Base-by-base conservation (phyloP, 1,140 invertebrate species). In the Drosophila truncata region DNA sequence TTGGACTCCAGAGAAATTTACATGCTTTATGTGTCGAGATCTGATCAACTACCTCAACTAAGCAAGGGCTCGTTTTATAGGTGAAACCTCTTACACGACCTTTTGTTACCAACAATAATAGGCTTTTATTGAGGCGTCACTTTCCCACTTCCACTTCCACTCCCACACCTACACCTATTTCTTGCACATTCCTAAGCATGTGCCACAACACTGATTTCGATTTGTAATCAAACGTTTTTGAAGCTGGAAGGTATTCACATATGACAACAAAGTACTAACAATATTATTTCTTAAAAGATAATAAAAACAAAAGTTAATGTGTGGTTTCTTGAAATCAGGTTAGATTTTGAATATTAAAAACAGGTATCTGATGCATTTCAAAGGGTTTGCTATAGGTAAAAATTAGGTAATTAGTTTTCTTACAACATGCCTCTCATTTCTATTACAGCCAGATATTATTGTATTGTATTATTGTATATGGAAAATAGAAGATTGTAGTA, bases 1-100 rank as follows among this genome's bases (percentile, higher is more conserved):
- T 55, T 55, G 52, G 52, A 55, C 52, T 55, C 52, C 52, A 55
- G 33, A 55, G 52, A 55, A 37, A 37, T 55, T 55, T 55, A 55
- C 52, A 37, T 55, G 33, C 52, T 55, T 55, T 55, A 37, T 55
- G 52, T 55, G 52, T n/a, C 52, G 33, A 55, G 52, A 37, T 55
- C 52, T 55, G 52, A 55, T 55, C 52, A 55, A 55, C 52, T 37
- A 55, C 52, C 33, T 55, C 52, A 55, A 25, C 52, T 37, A 25
- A 37, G 33, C 52, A 37, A 55, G 52, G 52, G 25, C 52, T 37
- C 52, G 20, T 55, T 55, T 55, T 37, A 55, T 55, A 25, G 52
- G 31, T 23, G 33, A 18, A 14, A 52, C 13, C 29, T 23, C 18
- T 18, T 33, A 55, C 33, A 55, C 31, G 14, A 50, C 33, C 13